Evolutionary conservation across 2,888 invertebrate genomes (phyloP).

Genomic region (Hydrotaea cyrtoneurina): DNA sequence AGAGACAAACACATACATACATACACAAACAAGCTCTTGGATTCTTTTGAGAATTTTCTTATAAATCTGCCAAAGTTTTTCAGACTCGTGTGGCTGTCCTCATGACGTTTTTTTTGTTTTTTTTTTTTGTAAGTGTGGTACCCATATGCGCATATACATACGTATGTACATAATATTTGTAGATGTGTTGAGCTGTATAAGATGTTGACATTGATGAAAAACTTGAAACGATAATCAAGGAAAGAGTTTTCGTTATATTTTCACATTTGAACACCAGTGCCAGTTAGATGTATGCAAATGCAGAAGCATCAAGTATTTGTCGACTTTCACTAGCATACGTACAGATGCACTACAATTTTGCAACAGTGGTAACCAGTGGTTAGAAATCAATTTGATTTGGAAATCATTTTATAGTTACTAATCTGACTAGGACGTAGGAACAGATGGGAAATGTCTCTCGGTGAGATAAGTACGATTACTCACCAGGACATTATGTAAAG

Average conservation of each 20-base stretch:
- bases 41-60: slow-evolving; percentile 51
- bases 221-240: not conserved
- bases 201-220: slow-evolving; percentile 21
- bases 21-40: slow-evolving; percentile 41
- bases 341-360: too few relatives aligned
- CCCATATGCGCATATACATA: not conserved
- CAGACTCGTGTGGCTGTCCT: slow-evolving; percentile 38
- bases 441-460: too few relatives aligned
- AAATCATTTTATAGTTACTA: too few relatives aligned
- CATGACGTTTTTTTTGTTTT: slow-evolving; percentile 25
- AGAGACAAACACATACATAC: not conserved
- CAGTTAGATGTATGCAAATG: too few relatives aligned
- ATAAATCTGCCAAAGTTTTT: slow-evolving; percentile 55
- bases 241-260: not conserved
- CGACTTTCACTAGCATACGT: too few relatives aligned
- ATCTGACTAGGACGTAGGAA: too few relatives aligned
- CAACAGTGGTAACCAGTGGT: too few relatives aligned
- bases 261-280: not conserved
- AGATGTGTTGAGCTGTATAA: not conserved
- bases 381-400: too few relatives aligned
- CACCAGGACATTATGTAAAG: too few relatives aligned
- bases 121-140: not conserved
- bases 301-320: too few relatives aligned
- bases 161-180: not conserved
- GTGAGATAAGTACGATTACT: too few relatives aligned